Evolutionary conservation across 2,888 invertebrate genomes (phyloP), one percentile per base, ranked within the genome.

Genomic region (Balanococcus diminutus): DNA sequence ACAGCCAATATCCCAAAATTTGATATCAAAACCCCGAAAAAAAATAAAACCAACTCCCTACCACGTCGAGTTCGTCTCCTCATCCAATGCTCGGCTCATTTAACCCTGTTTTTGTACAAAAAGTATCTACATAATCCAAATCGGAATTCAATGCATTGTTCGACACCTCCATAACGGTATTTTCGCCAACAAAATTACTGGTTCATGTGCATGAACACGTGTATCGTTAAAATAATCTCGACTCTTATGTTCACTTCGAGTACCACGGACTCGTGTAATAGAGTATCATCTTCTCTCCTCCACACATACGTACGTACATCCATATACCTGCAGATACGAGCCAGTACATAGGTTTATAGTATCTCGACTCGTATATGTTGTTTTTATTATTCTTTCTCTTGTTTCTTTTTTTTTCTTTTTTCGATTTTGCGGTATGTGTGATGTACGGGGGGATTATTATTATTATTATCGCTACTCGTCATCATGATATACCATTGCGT

Each of bases 191-290:
- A 72, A 72, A 72, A 72, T 72, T 72, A 72, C 72, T 16, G 72
- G 72, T 25, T 72, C 14, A 14, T 72, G 72, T 72, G 72, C 72
- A 31, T 72, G 72, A 72, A 72, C 72, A 72, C 72, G 72, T 72
- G 72, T 72, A 72, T 72, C 72, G 72, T 72, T 72, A 72, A 31
- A 72, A 72, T 72, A 72, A 72, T 72, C 72, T 72, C 28, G 16
- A 28, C 72, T 72, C 72, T 8, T n/a, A 11, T 19, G 56, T 56
- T 56, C 22, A 22, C 8, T 42, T 42, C 42, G 42, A 16, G 22
- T 61, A 22, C 8, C 16, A 14, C 42, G 42, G 14, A 9, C 22
- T 61, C 61, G 72, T 72, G 72, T 72, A 72, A 72, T 72, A 31
- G 31, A 72, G 72, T 72, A 72, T 72, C 72, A 72, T 72, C 72